Evolutionary conservation across 2,888 invertebrate genomes (phyloP).

Genomic region (Fragum sueziense): DNA sequence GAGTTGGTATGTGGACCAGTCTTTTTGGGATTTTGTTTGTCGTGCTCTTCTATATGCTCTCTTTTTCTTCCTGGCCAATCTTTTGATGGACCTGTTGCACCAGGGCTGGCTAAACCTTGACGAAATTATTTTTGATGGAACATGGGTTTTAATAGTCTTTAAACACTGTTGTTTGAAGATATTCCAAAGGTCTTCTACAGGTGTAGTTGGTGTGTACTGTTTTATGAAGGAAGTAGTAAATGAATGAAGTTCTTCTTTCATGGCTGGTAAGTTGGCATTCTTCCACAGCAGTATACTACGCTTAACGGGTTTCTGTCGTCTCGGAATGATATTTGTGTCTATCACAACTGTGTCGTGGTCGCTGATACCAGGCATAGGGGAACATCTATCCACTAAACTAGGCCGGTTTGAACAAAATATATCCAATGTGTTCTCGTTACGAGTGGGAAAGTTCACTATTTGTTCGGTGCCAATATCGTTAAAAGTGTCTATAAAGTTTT

Average conservation of each 20-base stretch:
- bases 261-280: constrained; percentile 16
- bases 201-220: background rate
- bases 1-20: constrained; percentile 1
- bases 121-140: constrained; percentile 22
- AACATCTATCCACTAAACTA: constrained; percentile 21
- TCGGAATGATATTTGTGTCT: constrained; percentile 30
- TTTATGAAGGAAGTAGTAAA: constrained; percentile 12
- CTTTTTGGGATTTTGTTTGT: background rate
- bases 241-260: constrained; percentile 10
- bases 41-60: constrained; percentile 19
- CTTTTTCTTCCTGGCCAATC: constrained; percentile 25
- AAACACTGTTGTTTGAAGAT: too few species aligned
- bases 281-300: constrained; percentile 28
- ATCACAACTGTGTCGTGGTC: constrained; percentile 36
- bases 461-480: constrained; percentile 28
- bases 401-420: constrained; percentile 32
- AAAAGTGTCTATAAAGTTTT: constrained; percentile 27
- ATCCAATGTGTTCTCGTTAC: constrained; percentile 22
- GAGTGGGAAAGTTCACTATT: constrained; percentile 23
- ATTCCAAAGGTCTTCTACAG: too few species aligned
- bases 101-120: too few species aligned
- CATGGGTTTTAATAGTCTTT: too few species aligned
- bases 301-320: constrained; percentile 27
- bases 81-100: background rate
- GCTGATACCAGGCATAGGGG: constrained; percentile 26